Percentiles rank a stretch among this genome's conserved stretches.
These are phyloP conservation scores for Drosophila athabasca DNA, from an alignment of 1,140 invertebrate species.

Conservation along the genomic window DNA sequence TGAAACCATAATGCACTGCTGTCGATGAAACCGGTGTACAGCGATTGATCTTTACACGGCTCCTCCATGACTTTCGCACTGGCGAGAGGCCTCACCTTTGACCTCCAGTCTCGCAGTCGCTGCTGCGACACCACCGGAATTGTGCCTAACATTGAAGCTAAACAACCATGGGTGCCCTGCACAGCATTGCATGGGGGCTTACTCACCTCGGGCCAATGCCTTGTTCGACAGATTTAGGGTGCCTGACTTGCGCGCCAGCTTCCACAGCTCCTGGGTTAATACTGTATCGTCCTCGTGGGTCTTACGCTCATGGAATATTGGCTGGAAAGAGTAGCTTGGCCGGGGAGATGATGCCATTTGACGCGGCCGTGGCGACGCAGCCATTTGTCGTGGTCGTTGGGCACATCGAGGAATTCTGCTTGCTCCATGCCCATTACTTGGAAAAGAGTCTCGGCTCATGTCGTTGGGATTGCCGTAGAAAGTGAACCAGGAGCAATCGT, in stretches of 20 bases:
- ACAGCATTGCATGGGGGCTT: background rate
- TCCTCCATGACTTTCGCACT: background rate
- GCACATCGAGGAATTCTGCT: slow-evolving; percentile 56
- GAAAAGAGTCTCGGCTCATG: slow-evolving; percentile 27
- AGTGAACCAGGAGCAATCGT: slow-evolving; percentile 26
- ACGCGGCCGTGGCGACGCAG: background rate
- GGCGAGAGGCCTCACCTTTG: background rate
- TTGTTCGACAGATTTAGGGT: slow-evolving; percentile 90
- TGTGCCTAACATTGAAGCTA: slow-evolving; percentile 5
- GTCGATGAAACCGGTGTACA: slow-evolving; percentile 36
- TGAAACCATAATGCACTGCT: slow-evolving; percentile 69
- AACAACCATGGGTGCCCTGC: background rate
- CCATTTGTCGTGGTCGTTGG: slow-evolving; percentile 20
- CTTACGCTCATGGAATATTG: slow-evolving; percentile 89
- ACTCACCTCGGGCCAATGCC: slow-evolving; percentile 89
- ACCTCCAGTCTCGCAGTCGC: slow-evolving; percentile 47
- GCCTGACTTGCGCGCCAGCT: slow-evolving; percentile 91
- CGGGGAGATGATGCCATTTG: background rate
- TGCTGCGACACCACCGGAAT: slow-evolving; percentile 44
- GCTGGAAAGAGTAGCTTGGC: slow-evolving; percentile 83
- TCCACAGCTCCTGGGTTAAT: slow-evolving; percentile 88
- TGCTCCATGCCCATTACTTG: background rate
- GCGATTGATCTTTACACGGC: background rate
- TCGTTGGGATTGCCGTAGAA: slow-evolving; percentile 39
- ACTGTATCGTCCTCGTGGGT: slow-evolving; percentile 87